Evolutionary conservation across 2,797 vertebrate genomes (phyloP).

Genomic region (Arnoldichthys spilopterus): DNA sequence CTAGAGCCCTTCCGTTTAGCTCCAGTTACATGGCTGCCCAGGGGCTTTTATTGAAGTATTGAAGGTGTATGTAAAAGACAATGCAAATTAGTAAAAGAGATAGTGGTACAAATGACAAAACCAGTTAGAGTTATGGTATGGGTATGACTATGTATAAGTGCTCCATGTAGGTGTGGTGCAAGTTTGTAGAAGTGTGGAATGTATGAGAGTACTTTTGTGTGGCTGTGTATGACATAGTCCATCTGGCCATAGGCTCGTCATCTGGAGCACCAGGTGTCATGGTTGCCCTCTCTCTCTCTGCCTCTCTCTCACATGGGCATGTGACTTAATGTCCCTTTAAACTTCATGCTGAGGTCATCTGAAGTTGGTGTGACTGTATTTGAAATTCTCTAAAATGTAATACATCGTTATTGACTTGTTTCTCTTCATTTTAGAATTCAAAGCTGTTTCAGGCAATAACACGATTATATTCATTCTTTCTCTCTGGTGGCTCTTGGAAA

Average conservation of each 20-base stretch:
- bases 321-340: conserved; percentile 64
- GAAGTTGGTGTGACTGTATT: conserved; percentile 38
- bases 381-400: not conserved
- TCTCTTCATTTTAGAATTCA: not conserved
- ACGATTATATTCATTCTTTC: too few species aligned
- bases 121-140: not conserved
- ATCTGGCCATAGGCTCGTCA: conserved; percentile 79
- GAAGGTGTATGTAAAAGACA: conserved; percentile 13
- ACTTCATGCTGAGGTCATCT: conserved; percentile 69
- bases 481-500: too few species aligned
- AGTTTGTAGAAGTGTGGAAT: conserved; percentile 17
- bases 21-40: conserved; percentile 3
- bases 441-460: not conserved
- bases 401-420: not conserved
- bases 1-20: conserved; percentile 8
- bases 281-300: conserved; percentile 58
- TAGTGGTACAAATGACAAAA: not conserved
- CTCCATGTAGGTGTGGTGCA: conserved; percentile 52
- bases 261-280: conserved; percentile 84
- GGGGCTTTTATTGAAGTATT: conserved; percentile 2
- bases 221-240: conserved; percentile 72
- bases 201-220: conserved; percentile 57
- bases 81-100: not conserved
- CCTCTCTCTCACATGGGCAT: conserved; percentile 51
- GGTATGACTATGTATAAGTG: conserved; percentile 43